phyloP scores from a whole-genome alignment of 2,888 invertebrate species.

The Anagyrus pseudococci region DNA sequence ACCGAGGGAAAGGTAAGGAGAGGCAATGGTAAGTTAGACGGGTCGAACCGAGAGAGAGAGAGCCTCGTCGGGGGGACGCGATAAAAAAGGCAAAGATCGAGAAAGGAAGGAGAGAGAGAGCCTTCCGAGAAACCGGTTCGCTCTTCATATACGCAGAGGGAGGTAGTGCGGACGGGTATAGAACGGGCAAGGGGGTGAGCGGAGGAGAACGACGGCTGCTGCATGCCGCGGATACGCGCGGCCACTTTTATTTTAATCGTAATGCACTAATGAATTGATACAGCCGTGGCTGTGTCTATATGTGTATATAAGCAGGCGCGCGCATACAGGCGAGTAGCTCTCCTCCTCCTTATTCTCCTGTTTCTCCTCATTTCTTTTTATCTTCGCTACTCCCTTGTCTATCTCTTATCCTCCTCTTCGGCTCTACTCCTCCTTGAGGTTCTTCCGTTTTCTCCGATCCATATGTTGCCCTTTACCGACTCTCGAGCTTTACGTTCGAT shows the following conservation, averaged over 20 bases:
- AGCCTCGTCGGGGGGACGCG: neutral
- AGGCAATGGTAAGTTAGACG: constrained; percentile 14
- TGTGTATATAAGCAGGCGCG: no score
- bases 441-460: no score
- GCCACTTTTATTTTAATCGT: constrained; percentile 54
- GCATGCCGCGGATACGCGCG: constrained; percentile 53
- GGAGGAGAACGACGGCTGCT: constrained; percentile 47
- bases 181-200: neutral
- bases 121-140: constrained; percentile 47
- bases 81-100: constrained; percentile 1
- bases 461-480: no score
- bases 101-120: neutral
- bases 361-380: no score
- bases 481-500: no score
- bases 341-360: no score
- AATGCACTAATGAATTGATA: constrained; percentile 59
- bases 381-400: no score
- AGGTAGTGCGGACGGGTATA: constrained; percentile 14
- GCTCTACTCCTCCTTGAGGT: no score
- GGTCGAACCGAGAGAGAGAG: constrained; percentile 33
- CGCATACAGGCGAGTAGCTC: no score
- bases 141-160: constrained; percentile 43
- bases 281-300: constrained; percentile 20
- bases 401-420: no score
- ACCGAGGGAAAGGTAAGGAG: no score